These are phyloP conservation scores for Cephus pulcher DNA, from an alignment of 2,888 invertebrate genomes.

Conservation along the genomic window DNA sequence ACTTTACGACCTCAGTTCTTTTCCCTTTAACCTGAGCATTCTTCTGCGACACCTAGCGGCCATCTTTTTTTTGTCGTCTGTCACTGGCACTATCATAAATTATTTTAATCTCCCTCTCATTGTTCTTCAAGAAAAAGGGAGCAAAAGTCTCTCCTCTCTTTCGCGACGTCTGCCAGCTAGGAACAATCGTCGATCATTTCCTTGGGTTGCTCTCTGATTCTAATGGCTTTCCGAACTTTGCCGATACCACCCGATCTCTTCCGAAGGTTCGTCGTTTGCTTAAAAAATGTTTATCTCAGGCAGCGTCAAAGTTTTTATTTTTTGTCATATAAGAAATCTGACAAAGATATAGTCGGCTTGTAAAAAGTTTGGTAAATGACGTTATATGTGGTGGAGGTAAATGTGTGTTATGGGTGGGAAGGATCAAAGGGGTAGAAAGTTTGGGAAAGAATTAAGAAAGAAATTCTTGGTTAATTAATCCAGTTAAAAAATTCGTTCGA, in stretches of 20 bases:
- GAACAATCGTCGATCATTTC: neutral
- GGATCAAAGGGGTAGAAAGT: neutral
- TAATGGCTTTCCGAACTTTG: neutral
- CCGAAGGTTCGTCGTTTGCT: neutral
- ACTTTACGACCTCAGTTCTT: neutral
- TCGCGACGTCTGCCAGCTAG: neutral
- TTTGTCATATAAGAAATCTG: neutral
- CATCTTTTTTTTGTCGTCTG: neutral
- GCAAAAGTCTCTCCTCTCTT: neutral
- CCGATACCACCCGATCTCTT: too few relatives aligned
- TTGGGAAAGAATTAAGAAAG: neutral
- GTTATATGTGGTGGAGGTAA: too few relatives aligned
- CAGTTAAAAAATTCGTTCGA: neutral
- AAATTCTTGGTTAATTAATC: neutral
- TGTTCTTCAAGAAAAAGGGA: conserved; percentile 11
- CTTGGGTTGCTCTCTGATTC: neutral
- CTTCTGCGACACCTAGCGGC: neutral
- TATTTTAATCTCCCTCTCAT: conserved; percentile 16
- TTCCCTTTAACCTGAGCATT: neutral
- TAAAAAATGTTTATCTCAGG: neutral
- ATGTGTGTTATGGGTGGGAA: too few relatives aligned
- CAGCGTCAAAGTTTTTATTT: too few relatives aligned
- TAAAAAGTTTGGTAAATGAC: neutral
- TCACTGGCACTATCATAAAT: conserved; percentile 13
- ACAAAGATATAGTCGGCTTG: neutral